Evolutionary conservation across 2,888 invertebrate species (phyloP).

Genomic region (Thera obeliscata): DNA sequence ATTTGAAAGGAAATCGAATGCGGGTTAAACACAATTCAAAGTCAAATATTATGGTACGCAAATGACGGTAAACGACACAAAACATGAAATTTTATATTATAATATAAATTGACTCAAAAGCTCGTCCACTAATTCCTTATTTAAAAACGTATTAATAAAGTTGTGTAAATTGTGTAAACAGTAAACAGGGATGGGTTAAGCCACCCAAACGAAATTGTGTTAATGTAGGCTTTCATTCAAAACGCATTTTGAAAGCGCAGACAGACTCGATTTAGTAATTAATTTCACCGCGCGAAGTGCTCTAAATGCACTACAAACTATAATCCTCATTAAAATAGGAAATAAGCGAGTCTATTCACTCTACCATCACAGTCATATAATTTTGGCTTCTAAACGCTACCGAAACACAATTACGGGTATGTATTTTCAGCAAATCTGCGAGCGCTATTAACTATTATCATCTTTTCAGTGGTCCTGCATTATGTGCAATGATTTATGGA

Average conservation of each 20-base stretch:
- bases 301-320: constrained; percentile 82
- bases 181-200: constrained; percentile 49
- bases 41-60: too few species aligned
- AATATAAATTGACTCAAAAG: too few species aligned
- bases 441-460: constrained; percentile 39
- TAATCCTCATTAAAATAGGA: constrained; percentile 83
- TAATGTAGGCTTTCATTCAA: constrained; percentile 63
- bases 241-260: constrained; percentile 66
- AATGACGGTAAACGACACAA: too few species aligned
- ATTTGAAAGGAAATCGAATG: too few species aligned
- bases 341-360: constrained; percentile 77
- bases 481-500: constrained; percentile 41
- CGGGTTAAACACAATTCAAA: too few species aligned
- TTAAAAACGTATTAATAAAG: too few species aligned
- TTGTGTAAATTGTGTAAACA: background rate
- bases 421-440: constrained; percentile 63
- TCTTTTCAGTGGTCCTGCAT: constrained; percentile 39
- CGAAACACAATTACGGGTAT: constrained; percentile 62
- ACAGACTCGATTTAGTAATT: constrained; percentile 81
- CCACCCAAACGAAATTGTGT: constrained; percentile 55
- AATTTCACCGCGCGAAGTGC: constrained; percentile 81
- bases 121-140: too few species aligned
- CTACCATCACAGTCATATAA: constrained; percentile 72
- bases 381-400: constrained; percentile 75
- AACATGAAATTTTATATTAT: too few species aligned